A percentile compares a stretch with the other conserved stretches of the same genome.
Conservation (phyloP, 2,797 vertebrate genomes). For the Vipera ursinii region DNA sequence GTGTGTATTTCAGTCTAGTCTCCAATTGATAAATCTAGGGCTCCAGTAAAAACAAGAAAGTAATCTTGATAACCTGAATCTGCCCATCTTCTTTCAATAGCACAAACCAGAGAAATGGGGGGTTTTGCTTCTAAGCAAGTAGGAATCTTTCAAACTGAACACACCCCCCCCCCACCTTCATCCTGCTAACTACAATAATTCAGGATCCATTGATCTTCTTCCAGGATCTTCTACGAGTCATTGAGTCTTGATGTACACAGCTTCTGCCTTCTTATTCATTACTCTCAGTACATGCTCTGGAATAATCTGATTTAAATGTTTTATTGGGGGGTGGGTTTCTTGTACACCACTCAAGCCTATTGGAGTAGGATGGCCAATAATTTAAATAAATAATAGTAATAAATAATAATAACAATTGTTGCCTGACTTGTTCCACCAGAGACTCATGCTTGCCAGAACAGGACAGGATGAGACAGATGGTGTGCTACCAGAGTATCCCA, state of each 20-base stretch:
- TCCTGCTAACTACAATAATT: neutral
- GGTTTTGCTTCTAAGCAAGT: neutral
- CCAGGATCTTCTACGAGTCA: neutral
- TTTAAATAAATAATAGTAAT: neutral
- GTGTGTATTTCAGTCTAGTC: too few species aligned
- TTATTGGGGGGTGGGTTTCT: neutral
- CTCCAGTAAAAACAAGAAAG: neutral
- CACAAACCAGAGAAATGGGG: neutral
- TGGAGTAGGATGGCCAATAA: neutral
- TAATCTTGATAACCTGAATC: neutral
- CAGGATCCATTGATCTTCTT: neutral
- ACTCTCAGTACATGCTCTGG: neutral
- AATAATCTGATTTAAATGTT: neutral
- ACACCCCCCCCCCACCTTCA: neutral
- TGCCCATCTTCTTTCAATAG: neutral
- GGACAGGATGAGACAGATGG: neutral
- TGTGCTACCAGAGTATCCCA: neutral
- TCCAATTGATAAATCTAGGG: neutral
- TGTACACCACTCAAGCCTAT: neutral
- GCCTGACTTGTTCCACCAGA: neutral
- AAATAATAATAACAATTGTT: neutral
- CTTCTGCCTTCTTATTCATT: neutral
- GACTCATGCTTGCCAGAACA: neutral
- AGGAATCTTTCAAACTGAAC: neutral
- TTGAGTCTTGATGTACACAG: neutral